Evolutionary conservation across 2,888 invertebrate species (phyloP), one percentile per base, ranked within the genome.

Genomic region (Drosophila crucigera): DNA sequence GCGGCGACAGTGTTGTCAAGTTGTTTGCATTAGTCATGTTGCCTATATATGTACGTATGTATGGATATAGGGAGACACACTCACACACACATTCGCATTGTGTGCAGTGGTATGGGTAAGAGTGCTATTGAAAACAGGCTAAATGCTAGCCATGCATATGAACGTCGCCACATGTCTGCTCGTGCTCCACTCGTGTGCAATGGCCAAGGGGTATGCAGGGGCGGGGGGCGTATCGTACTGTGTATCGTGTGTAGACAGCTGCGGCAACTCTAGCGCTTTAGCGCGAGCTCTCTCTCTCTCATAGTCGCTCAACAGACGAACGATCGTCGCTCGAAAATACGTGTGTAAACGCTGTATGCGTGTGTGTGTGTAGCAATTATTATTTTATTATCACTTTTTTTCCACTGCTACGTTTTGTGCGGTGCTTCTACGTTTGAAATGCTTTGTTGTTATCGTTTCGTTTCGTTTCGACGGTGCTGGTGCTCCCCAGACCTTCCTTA

Each of bases 401-500:
- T 89, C 64, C 82, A 77, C 78, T 75, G 75, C 74, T 85, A 82
- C 73, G 82, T 82, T 82, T 82, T 83, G 80, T 75, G 79, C 79
- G 80, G 73, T 80, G 80, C 73, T 87, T 84, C 78, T 82, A 78
- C 79, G 82, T 82, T 83, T 83, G 81, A 84, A 86, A 84, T 87
- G 80, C 76, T 82, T 89, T 84, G 89, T 84, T 89, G 79, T 83
- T 86, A 79, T 87, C 89, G 74, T 74, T 66, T 58, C 62, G 76
- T 74, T 66, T 58, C 62, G 74, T 74, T 66, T 58, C 59, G 73
- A 52, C 54, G 82, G 59, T 69, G 77, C 66, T 82, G 91, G 92
- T 91, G 91, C 92, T 92, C 92, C 92, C 92, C 92, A 90, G 91
- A 91, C 91, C 92, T 92, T 92, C 90, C 91, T 91, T 92, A 92